These are phyloP conservation scores for Odontamblyopus rebecca DNA, from an alignment of 2,797 vertebrate genomes.

Conservation along the genomic window DNA sequence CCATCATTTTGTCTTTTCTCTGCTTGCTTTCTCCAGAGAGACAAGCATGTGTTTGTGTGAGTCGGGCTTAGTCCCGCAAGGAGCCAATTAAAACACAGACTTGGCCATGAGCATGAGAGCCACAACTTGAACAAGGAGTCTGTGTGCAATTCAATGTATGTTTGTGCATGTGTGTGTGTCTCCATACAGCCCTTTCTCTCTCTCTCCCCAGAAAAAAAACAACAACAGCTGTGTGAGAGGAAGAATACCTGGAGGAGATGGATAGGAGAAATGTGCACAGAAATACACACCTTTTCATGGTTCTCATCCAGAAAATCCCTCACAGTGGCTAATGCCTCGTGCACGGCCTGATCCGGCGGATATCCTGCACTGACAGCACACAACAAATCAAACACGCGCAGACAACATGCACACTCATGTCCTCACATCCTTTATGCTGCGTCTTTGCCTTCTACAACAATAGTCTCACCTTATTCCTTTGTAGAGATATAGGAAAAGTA, in stretches of 20 bases:
- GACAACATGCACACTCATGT: slow-evolving; percentile 43
- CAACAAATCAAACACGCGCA: slow-evolving; percentile 42
- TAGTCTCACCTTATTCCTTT: slow-evolving; percentile 27
- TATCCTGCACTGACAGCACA: slow-evolving; percentile 78
- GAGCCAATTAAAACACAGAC: slow-evolving; percentile 80
- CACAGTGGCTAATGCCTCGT: slow-evolving; percentile 80
- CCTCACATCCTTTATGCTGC: slow-evolving; percentile 14
- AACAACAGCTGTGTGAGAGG: slow-evolving; percentile 74
- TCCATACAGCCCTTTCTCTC: slow-evolving; percentile 39
- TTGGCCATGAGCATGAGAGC: slow-evolving; percentile 64
- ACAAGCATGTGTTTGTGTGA: slow-evolving; percentile 53
- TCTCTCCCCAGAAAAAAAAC: slow-evolving; percentile 66
- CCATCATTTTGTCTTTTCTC: slow-evolving; percentile 69
- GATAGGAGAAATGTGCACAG: slow-evolving; percentile 44
- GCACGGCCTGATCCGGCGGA: slow-evolving; percentile 83
- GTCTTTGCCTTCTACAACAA: slow-evolving; percentile 18
- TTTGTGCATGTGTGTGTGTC: slow-evolving; percentile 28
- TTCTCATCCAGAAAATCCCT: slow-evolving; percentile 85
- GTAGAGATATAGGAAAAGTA: slow-evolving; percentile 21
- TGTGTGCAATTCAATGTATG: slow-evolving; percentile 42
- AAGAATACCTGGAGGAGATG: slow-evolving; percentile 68
- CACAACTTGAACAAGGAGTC: slow-evolving; percentile 37
- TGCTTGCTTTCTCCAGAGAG: slow-evolving; percentile 41
- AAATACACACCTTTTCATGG: slow-evolving; percentile 79
- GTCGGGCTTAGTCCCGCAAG: slow-evolving; percentile 68